Percentiles rank a stretch among this genome's conserved stretches.
These are phyloP conservation scores for Tryphoninae sp. DNA, from an alignment of 2,888 invertebrate genomes.

Conservation along the genomic window DNA sequence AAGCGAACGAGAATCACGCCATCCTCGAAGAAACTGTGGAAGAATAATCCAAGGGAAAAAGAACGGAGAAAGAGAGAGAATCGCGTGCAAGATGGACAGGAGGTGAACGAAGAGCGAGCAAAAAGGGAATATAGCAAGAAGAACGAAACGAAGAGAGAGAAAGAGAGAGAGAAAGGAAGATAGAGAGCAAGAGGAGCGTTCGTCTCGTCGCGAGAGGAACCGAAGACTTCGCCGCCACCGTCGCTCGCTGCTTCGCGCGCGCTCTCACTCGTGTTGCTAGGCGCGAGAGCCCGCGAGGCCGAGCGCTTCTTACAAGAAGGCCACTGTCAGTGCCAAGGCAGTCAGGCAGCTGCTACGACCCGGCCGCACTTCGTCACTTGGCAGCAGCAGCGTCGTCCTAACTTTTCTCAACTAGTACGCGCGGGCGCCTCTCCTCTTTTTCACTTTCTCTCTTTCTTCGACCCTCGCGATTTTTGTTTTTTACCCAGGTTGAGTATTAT, in stretches of 20 bases:
- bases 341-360: constrained; percentile 61
- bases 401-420: constrained; percentile 29
- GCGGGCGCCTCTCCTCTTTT: constrained; percentile 30
- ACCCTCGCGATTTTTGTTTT: not conserved
- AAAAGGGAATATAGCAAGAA: constrained; percentile 28
- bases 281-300: constrained; percentile 68
- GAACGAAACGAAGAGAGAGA: constrained; percentile 42
- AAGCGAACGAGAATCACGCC: constrained; percentile 42
- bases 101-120: constrained; percentile 29
- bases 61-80: constrained; percentile 7
- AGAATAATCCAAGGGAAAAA: not conserved
- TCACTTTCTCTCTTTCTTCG: not conserved
- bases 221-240: constrained; percentile 19
- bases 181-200: not conserved
- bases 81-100: constrained; percentile 8
- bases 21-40: constrained; percentile 23
- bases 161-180: constrained; percentile 46
- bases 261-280: constrained; percentile 78
- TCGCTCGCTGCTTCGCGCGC: constrained; percentile 19
- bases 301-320: constrained; percentile 65
- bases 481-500: not conserved
- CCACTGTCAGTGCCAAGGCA: constrained; percentile 80
- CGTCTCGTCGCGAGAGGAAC: constrained; percentile 19
- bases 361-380: constrained; percentile 50
- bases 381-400: constrained; percentile 56